Evolutionary conservation across 2,888 invertebrate genomes (phyloP), one percentile per base, ranked within the genome.

Genomic region (Uloborus plumipes): DNA sequence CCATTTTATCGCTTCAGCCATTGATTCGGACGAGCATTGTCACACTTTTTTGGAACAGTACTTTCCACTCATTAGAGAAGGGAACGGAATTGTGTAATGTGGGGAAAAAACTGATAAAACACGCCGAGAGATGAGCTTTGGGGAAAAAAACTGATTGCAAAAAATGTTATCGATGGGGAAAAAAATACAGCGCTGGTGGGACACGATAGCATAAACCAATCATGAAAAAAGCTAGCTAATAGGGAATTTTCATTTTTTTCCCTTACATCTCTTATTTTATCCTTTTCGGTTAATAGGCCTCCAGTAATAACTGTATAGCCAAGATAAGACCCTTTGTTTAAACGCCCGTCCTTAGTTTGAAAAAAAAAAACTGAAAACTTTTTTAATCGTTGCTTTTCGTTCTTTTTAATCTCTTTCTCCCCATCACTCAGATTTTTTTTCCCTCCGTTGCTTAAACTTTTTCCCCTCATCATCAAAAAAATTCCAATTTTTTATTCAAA

Each of bases 301-400:
- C 62, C 64, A 74, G 80, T 81, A 81, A 81, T 81, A 81, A 81
- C 80, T 81, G 80, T 67, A 70, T 64, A 81, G 49, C 18, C n/a
- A 62, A 67, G 80, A 81, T 81, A 81, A 81, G 80, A 62, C 69
- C 73, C 69, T 73, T 81, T 81, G 80, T 81, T 81, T 81, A 81
- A 81, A 81, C 74, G 55, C 73, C 66, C 20, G 20, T 22, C 66
- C 66, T 66, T 51, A n/a, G 74, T 62, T 62, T 67, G 65, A 53
- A 58, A 39, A 18, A 50, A 47, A 58, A 50, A 49, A 74, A 50
- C 62, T 66, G 49, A 75, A 78, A 81, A 70, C 65, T 71, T 78
- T 78, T 81, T 81, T 81, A 81, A 81, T 81, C 80, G 80, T 74
- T 67, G 50, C 62, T 74, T 61, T 80, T 80, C 74, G 80, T 53